These are phyloP conservation scores for Sphenodon punctatus DNA, from an alignment of 2,797 vertebrate genomes.

Conservation along the genomic window DNA sequence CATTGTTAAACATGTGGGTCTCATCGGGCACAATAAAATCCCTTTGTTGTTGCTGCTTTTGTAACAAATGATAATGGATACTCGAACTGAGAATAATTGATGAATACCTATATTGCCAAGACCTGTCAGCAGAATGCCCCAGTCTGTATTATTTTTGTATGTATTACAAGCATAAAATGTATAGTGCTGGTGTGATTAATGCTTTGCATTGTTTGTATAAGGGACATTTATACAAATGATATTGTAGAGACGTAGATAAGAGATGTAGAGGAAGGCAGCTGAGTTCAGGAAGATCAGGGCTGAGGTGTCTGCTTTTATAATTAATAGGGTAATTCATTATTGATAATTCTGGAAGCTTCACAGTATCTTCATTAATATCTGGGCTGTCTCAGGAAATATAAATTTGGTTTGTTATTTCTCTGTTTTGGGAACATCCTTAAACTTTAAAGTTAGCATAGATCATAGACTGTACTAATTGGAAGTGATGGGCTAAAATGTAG, in stretches of 20 bases:
- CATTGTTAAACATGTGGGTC: constrained; percentile 1
- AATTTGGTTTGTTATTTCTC: neutral
- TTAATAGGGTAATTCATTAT: neutral
- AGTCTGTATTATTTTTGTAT: too few species aligned
- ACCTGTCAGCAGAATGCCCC: neutral
- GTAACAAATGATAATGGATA: constrained; percentile 40
- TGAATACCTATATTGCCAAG: constrained; percentile 36
- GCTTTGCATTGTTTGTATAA: constrained; percentile 5
- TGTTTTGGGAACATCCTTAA: neutral
- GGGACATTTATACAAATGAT: too few species aligned
- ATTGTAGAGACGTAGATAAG: constrained; percentile 40
- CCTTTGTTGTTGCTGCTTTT: constrained; percentile 32
- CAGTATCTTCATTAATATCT: neutral
- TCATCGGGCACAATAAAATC: constrained; percentile 35
- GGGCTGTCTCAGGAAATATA: neutral
- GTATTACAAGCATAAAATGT: constrained; percentile 16
- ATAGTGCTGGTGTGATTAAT: constrained; percentile 18
- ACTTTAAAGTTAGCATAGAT: neutral
- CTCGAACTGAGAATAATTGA: constrained; percentile 27
- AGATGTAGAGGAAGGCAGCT: constrained; percentile 5
- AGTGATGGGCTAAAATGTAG: neutral
- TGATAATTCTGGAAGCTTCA: neutral
- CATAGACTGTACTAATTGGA: neutral
- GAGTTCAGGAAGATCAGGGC: neutral
- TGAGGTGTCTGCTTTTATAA: neutral